Evolutionary conservation across 1,140 invertebrate genomes (phyloP).

Genomic region (Nymphalis io): DNA sequence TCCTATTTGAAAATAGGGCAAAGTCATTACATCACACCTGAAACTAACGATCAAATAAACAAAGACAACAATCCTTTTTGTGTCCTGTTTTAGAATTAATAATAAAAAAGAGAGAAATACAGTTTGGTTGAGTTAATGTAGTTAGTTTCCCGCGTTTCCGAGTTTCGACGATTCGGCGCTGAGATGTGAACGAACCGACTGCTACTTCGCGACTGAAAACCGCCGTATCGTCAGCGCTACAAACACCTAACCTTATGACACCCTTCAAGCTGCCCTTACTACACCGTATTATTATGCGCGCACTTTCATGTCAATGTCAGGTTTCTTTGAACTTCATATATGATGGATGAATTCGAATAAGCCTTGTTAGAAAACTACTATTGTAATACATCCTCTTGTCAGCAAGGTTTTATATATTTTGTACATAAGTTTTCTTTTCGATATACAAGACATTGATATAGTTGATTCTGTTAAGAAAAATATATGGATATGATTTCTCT

Average conservation of each 20-base stretch:
- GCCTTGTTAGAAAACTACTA: slow-evolving; percentile 16
- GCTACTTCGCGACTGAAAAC: slow-evolving; percentile 27
- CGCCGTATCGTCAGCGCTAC: slow-evolving; percentile 37
- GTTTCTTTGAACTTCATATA: slow-evolving; percentile 42
- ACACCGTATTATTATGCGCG: slow-evolving; percentile 41
- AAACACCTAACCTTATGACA: slow-evolving; percentile 41
- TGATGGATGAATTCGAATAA: slow-evolving; percentile 37
- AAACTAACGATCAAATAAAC: slow-evolving; percentile 10
- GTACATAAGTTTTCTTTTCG: neutral
- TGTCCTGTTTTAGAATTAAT: neutral
- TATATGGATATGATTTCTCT: no score
- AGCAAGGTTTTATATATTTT: neutral
- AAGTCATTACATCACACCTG: slow-evolving; percentile 59
- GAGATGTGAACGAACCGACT: slow-evolving; percentile 46
- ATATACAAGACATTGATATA: neutral
- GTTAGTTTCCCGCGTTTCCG: slow-evolving; percentile 52
- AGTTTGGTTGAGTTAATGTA: slow-evolving; percentile 32
- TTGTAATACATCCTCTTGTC: slow-evolving; percentile 6
- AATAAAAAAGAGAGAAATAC: neutral
- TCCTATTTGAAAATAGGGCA: slow-evolving; percentile 61
- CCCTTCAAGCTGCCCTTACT: slow-evolving; percentile 42
- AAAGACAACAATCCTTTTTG: neutral
- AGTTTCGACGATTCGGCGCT: slow-evolving; percentile 2
- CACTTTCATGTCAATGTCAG: slow-evolving; percentile 50
- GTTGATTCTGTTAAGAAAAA: no score